A percentile compares a stretch with the other conserved stretches of the same genome.
Conservation (phyloP, 1,140 invertebrate species). For the Bombus vancouverensis region DNA sequence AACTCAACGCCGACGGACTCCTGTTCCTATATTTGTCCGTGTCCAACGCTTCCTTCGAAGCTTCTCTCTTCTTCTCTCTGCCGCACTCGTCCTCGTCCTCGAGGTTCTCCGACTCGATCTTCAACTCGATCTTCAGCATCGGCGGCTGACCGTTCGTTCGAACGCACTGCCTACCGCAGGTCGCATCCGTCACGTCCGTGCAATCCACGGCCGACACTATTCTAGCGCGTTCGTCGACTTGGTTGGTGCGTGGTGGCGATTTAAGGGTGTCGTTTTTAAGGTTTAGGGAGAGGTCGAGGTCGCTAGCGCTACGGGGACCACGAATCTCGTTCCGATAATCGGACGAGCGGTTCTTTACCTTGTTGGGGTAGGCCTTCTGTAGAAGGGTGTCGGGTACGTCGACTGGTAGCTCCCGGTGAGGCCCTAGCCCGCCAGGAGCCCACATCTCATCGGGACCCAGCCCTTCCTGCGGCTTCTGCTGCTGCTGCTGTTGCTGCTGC, state of each 20-base stretch:
- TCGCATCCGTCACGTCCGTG: conserved; percentile 51
- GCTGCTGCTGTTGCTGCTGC: conserved; percentile 76
- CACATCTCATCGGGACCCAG: conserved; percentile 81
- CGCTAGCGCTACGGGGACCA: conserved; percentile 78
- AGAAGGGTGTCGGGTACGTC: conserved; percentile 98
- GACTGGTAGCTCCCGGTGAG: conserved; percentile 98
- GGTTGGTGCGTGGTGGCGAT: conserved; percentile 20
- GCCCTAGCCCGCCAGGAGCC: conserved; percentile 84
- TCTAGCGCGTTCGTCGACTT: conserved; percentile 58
- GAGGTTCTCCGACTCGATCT: conserved; percentile 68
- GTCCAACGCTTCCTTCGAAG: not conserved
- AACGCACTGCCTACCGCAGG: not conserved
- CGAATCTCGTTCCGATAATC: conserved; percentile 69
- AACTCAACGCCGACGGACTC: not conserved
- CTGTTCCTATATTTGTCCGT: not conserved
- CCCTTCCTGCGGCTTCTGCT: conserved; percentile 76
- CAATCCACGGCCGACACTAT: conserved; percentile 34
- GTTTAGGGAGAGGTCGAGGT: conserved; percentile 79
- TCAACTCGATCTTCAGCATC: conserved; percentile 82
- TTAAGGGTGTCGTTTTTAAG: conserved; percentile 73
- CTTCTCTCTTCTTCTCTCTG: conserved; percentile 26
- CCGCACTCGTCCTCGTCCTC: conserved; percentile 48
- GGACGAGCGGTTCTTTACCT: conserved; percentile 85
- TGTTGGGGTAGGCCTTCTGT: conserved; percentile 94
- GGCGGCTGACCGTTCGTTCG: conserved; percentile 76